Evolutionary conservation across 2,888 invertebrate genomes (phyloP), one percentile per base, ranked within the genome.

Genomic region (Parnassius mnemosyne): DNA sequence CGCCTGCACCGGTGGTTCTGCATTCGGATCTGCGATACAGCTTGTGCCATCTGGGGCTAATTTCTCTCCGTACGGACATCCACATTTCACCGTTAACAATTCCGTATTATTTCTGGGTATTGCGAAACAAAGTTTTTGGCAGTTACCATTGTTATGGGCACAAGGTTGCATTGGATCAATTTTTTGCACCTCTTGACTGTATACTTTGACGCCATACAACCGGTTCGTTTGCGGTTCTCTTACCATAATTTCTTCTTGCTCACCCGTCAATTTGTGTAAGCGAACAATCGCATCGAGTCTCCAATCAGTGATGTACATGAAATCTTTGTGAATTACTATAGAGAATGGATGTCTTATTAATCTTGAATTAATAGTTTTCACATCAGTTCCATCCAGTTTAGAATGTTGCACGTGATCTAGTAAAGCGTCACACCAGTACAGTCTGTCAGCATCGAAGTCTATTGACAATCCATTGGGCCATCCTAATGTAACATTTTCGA

Each of bases 291-390:
- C 98, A 81, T 99, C 98, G 54, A 98, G 85, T 55, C 99, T 93
- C 98, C 99, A 99, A 83, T 99, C 99, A 0, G 99, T 98, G 54
- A 98, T 98, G 83, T 98, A 99, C 94, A 99, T 96, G 92, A 96
- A 97, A 34, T 97, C 96, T 68, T 94, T 94, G 80, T 97, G 95
- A 65, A 98, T 96, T 0, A 97, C 97, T 53, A 99, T 96, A 5
- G 96, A 98, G 90, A 97, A 97, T 0, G 97, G 98, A 92, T 97
- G 97, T 59, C 96, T 93, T 60, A 97, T 97, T 10, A 97, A 87
- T 57, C 95, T 92, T 0, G 97, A 97, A 74, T 95, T 96, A 0
- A 99, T 96, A 0, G 98, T 98, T 73, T 94, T 95, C 0, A 98
- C 96, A 79, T 98, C 97, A 0, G 94, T 95, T 0, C 99, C 99